A percentile compares a stretch with the other conserved stretches of the same genome.
Conservation (phyloP, 2,113 vertebrate genomes). For the Sinocyclocheilus anshuiensis region DNA sequence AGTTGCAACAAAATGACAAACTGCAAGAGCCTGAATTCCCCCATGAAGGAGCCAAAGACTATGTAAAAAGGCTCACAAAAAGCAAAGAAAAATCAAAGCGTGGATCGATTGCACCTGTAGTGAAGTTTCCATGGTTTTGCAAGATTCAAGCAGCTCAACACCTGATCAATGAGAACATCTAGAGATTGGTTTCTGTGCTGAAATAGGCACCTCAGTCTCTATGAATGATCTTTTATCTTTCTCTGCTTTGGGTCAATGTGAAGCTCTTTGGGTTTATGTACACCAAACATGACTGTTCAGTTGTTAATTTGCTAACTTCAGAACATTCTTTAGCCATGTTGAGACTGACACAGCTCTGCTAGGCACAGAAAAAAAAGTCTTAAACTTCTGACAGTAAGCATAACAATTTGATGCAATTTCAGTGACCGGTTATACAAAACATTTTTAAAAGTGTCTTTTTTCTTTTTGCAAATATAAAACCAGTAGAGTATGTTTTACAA, state of each 20-base stretch:
- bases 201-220: slow-evolving; percentile 58
- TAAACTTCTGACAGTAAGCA: neutral
- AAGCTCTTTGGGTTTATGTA: neutral
- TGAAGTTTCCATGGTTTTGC: slow-evolving; percentile 36
- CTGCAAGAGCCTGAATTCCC: neutral
- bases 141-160: slow-evolving; percentile 39
- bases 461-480: too few relatives aligned
- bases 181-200: slow-evolving; percentile 65
- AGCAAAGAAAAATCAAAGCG: neutral
- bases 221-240: slow-evolving; percentile 66
- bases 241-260: slow-evolving; percentile 59
- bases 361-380: neutral
- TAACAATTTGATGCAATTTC: neutral
- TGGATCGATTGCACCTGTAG: slow-evolving; percentile 26
- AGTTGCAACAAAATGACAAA: neutral
- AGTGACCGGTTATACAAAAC: neutral
- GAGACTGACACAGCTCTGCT: neutral
- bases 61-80: neutral
- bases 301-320: slow-evolving; percentile 11
- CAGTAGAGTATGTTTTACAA: too few relatives aligned
- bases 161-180: slow-evolving; percentile 64
- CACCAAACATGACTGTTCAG: neutral
- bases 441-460: too few relatives aligned
- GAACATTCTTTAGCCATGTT: neutral
- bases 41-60: neutral